These are phyloP conservation scores for Numida meleagris DNA, from an alignment of 2,113 vertebrate genomes.

Conservation along the genomic window DNA sequence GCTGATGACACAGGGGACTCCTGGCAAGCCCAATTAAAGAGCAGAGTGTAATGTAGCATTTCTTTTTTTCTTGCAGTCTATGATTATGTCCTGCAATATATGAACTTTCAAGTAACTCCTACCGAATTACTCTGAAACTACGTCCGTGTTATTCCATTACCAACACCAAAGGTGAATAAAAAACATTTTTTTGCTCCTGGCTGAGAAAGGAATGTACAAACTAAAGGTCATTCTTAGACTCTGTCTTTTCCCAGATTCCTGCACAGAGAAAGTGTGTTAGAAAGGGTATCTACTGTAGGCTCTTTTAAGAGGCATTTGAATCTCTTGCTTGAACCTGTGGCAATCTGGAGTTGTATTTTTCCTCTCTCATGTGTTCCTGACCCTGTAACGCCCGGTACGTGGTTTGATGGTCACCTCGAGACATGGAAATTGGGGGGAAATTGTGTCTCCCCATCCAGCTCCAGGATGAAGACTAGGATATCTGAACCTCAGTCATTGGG, in stretches of 20 bases:
- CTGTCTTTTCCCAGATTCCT: not conserved
- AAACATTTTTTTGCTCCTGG: not conserved
- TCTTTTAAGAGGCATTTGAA: not conserved
- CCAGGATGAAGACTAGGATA: not conserved
- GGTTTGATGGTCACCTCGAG: not conserved
- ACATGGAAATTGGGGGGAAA: fast-evolving
- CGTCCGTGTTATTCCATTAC: not conserved
- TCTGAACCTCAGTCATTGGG: not conserved
- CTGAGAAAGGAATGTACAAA: not conserved
- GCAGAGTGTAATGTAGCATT: not conserved
- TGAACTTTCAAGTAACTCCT: not conserved
- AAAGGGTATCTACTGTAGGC: not conserved
- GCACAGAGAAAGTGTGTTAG: not conserved
- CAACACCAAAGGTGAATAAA: not conserved
- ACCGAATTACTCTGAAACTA: not conserved
- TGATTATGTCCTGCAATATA: not conserved
- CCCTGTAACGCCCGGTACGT: not conserved
- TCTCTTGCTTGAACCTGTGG: not conserved
- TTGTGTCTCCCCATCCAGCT: not conserved
- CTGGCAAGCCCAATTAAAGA: not conserved
- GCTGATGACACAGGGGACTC: not conserved
- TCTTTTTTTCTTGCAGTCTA: not conserved
- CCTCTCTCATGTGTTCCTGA: not conserved
- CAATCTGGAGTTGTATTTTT: not conserved
- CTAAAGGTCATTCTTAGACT: not conserved